Conservation (phyloP, 2,113 vertebrate genomes). For the Saimiri boliviensis region DNA sequence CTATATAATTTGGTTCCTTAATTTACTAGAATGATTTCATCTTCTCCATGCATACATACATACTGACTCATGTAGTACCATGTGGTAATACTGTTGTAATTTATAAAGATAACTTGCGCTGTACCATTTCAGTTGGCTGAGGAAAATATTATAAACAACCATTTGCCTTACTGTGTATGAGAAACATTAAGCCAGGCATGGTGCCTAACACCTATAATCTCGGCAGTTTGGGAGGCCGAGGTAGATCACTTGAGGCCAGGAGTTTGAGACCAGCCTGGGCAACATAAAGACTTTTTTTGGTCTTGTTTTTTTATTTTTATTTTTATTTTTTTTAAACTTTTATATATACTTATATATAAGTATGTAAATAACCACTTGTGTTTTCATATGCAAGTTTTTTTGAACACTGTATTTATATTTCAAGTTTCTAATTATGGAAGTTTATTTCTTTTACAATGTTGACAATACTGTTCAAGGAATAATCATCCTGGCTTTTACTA, state of each 20-base stretch:
- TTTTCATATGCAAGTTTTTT: background rate
- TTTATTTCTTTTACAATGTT: background rate
- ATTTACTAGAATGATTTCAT: background rate
- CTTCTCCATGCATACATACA: background rate
- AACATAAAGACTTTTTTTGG: no score
- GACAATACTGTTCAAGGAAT: background rate
- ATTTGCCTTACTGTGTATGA: background rate
- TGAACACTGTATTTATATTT: background rate
- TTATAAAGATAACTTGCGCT: background rate
- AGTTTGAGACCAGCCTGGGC: no score
- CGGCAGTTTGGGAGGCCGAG: no score
- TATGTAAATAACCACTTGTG: background rate
- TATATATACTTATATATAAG: background rate
- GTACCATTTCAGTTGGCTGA: background rate
- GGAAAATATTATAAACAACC: background rate
- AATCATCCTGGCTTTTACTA: slow-evolving; percentile 36
- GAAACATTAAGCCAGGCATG: background rate
- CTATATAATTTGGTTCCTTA: background rate
- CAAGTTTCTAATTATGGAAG: background rate
- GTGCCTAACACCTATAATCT: background rate
- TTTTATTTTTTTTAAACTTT: no score
- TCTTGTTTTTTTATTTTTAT: no score
- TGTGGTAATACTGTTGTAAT: background rate
- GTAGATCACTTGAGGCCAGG: no score
- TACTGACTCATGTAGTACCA: background rate